Conservation (phyloP, 2,888 invertebrate genomes). For the Andricus quercusramuli region DNA sequence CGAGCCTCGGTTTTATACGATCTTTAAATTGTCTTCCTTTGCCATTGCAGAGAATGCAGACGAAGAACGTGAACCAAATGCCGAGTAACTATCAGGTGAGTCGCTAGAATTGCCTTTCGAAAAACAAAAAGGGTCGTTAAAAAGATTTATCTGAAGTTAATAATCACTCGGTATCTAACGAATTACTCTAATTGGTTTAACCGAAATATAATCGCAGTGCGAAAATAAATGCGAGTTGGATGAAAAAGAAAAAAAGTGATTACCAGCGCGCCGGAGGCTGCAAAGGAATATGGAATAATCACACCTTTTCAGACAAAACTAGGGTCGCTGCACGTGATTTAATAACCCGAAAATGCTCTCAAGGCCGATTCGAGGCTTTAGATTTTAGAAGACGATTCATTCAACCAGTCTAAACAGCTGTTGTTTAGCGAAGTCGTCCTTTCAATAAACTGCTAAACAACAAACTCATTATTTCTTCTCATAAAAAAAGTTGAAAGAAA, state of each 20-base stretch:
- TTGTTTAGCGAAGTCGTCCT: background rate
- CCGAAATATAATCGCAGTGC: constrained; percentile 49
- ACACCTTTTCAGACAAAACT: constrained; percentile 50
- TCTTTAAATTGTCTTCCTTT: constrained; percentile 32
- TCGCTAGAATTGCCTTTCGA: constrained; percentile 34
- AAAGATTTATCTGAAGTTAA: constrained; percentile 44
- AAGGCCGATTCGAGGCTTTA: constrained; percentile 34
- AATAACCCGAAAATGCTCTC: constrained; percentile 49
- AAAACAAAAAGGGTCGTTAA: constrained; percentile 27
- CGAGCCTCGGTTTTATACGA: constrained; percentile 24
- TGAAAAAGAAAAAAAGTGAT: constrained; percentile 25
- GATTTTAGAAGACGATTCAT: constrained; percentile 20
- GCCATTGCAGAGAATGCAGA: constrained; percentile 63
- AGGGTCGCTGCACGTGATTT: constrained; percentile 47
- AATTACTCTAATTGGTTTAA: constrained; percentile 47
- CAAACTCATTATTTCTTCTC: background rate
- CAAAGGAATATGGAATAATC: constrained; percentile 49
- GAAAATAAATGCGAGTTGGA: constrained; percentile 45
- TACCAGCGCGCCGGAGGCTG: constrained; percentile 42
- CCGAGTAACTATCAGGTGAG: constrained; percentile 61
- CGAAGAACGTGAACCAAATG: constrained; percentile 65
- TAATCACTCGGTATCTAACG: constrained; percentile 36
- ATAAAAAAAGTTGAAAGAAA: background rate
- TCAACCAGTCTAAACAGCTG: constrained; percentile 21
- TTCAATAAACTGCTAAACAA: background rate